Evolutionary conservation across 2,797 vertebrate species (phyloP), one percentile per base, ranked within the genome.

Genomic region (Phrynocephalus vlangalii): DNA sequence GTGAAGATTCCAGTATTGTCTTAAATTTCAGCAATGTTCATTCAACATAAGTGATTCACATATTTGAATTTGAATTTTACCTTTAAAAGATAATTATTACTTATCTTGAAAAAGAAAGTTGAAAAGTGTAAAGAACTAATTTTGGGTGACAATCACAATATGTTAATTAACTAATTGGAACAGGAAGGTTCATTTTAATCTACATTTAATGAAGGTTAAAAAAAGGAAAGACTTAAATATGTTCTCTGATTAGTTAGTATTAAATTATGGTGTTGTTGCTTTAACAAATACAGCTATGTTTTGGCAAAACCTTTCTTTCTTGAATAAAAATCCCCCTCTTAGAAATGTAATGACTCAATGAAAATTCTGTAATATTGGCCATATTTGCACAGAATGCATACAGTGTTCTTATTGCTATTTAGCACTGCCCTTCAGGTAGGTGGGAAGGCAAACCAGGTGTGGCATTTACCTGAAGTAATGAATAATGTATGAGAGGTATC

Each of bases 121-220:
- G 4, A 20, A 73, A 77, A 71, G 66, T 63, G 0, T 78, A 76
- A 63, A 26, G n/a, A 76, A 50, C 63, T 56, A 56, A 67, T 66
- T 85, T 75, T 33, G 76, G 71, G 82, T 84, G 73, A 76, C 78
- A 87, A n/a, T 70, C 3, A 56, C 30, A 84, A 76, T 78, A 68
- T 13, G 9, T 82, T 83, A 82, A 26, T 56, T 84, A 63, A 78
- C 67, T 76, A 52, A 77, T 79, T 82, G 24, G 71, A 82, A 44
- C 24, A 26, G 38, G 18, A 28, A 79, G 75, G 50, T 56, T 90
- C 16, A 30, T 76, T 83, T 87, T 68, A 85, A 87, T 82, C 71
- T 60, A 24, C 73, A 70, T 85, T 26, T 66, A 67, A 77, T 77
- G 84, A 66, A 70, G 75, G 84, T 84, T 11, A 56, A 30, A 22